Evolutionary conservation across 1,140 invertebrate genomes (phyloP).

Genomic region (Drosophila lowei): DNA sequence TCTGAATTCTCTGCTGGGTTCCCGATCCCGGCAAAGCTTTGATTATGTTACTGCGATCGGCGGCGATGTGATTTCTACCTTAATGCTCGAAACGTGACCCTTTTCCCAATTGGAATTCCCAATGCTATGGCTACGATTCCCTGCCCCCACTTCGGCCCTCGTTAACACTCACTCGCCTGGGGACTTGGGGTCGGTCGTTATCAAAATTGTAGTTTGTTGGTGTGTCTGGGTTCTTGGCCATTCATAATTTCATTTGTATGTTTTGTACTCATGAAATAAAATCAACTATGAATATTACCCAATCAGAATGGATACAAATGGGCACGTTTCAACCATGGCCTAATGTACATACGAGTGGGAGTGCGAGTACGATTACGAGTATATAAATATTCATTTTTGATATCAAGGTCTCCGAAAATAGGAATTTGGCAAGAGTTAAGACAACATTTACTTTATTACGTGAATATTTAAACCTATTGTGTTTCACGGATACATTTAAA

Average conservation of each 20-base stretch:
- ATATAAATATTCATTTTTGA: constrained; percentile 18
- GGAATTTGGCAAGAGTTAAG: background rate
- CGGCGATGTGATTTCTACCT: constrained; percentile 47
- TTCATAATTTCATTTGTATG: constrained; percentile 66
- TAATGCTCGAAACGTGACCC: constrained; percentile 67
- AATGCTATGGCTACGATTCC: constrained; percentile 51
- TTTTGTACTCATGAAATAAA: constrained; percentile 51
- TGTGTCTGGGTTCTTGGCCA: constrained; percentile 60
- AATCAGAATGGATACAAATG: constrained; percentile 1
- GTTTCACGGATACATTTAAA: too few species aligned
- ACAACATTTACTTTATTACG: too few species aligned
- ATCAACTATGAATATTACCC: constrained; percentile 37
- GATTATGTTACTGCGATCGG: constrained; percentile 67
- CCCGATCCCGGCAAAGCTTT: constrained; percentile 51
- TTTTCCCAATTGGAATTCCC: constrained; percentile 60
- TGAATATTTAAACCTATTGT: too few species aligned
- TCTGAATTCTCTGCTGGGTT: constrained; percentile 11
- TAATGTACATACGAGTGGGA: too few species aligned
- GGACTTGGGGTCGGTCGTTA: constrained; percentile 15
- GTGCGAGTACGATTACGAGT: too few species aligned
- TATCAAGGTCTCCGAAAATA: constrained; percentile 9
- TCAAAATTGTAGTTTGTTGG: constrained; percentile 12
- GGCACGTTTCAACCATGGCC: constrained; percentile 21
- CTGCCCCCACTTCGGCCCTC: constrained; percentile 23
- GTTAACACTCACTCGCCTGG: constrained; percentile 43